Conservation (phyloP, 2,888 invertebrate species). For the Scaptomyza polygonia region DNA sequence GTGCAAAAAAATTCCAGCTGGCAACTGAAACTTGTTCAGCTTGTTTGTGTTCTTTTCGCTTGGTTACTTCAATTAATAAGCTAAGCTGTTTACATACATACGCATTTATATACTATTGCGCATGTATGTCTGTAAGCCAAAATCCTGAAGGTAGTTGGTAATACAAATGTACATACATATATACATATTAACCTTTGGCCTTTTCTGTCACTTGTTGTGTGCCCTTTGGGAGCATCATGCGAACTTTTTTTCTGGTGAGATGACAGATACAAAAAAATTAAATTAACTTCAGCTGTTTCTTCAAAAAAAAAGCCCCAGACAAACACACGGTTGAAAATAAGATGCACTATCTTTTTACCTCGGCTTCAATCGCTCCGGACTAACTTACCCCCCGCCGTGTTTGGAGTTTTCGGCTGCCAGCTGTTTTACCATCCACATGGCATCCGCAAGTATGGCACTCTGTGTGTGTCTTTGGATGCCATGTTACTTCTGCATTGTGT, state of each 20-base stretch:
- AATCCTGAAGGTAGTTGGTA: constrained; percentile 22
- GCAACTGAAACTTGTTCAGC: constrained; percentile 56
- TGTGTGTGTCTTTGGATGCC: constrained; percentile 46
- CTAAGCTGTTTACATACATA: constrained; percentile 24
- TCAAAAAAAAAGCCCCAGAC: constrained; percentile 13
- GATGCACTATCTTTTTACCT: constrained; percentile 30
- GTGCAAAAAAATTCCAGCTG: constrained; percentile 21
- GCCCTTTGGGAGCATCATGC: constrained; percentile 23
- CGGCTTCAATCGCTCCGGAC: constrained; percentile 10
- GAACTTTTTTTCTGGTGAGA: constrained; percentile 21
- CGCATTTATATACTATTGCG: constrained; percentile 8
- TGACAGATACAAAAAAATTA: constrained; percentile 18
- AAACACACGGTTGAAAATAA: constrained; percentile 11
- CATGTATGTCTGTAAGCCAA: constrained; percentile 7
- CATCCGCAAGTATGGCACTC: constrained; percentile 60
- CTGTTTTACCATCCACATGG: constrained; percentile 63
- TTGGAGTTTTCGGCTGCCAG: constrained; percentile 51
- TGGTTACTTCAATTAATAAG: constrained; percentile 71
- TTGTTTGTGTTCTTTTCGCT: constrained; percentile 65
- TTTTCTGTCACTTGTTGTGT: constrained; percentile 61
- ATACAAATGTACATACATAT: background rate
- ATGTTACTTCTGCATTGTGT: constrained; percentile 38
- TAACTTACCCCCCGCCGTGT: constrained; percentile 13
- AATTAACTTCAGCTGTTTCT: constrained; percentile 60
- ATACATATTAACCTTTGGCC: constrained; percentile 22